Percentiles rank a stretch among this genome's conserved stretches.
Evolutionary conservation across 1,140 invertebrate genomes (phyloP).

Genomic region (Thalassaphorura encarpata): DNA sequence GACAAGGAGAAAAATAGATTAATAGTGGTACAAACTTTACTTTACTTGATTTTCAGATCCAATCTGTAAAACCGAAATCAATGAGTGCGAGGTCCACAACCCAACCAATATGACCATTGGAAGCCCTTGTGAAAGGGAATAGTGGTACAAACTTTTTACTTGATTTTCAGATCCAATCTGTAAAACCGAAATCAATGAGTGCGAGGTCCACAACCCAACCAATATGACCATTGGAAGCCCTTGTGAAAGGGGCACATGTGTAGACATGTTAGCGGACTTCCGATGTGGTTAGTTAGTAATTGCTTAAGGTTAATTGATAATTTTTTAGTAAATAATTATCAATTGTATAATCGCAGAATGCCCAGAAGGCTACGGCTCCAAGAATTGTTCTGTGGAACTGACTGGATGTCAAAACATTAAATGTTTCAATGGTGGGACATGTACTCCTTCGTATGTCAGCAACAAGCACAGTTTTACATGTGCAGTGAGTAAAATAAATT

Average conservation of each 20-base stretch:
- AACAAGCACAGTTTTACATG: slow-evolving; percentile 79
- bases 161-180: slow-evolving; percentile 68
- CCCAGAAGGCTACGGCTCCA: slow-evolving; percentile 66
- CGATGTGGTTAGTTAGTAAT: slow-evolving; percentile 46
- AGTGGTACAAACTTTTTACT: slow-evolving; percentile 68
- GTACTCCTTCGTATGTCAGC: slow-evolving; percentile 63
- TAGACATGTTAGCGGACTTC: slow-evolving; percentile 56
- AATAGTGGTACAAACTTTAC: too few species aligned
- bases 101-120: slow-evolving; percentile 30
- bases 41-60: too few species aligned
- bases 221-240: too few species aligned
- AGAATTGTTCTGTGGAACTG: slow-evolving; percentile 78
- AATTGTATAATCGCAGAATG: slow-evolving; percentile 45
- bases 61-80: too few species aligned
- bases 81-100: not conserved
- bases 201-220: too few species aligned
- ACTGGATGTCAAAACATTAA: slow-evolving; percentile 57
- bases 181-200: slow-evolving; percentile 56
- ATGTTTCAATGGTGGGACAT: slow-evolving; percentile 74
- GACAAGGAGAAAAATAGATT: too few species aligned
- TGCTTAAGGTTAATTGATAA: not conserved
- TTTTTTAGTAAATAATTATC: too few species aligned
- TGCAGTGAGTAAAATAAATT: too few species aligned
- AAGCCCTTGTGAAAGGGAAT: slow-evolving; percentile 22
- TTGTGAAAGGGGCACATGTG: slow-evolving; percentile 51